A percentile compares a stretch with the other conserved stretches of the same genome.
Evolutionary conservation across 2,888 invertebrate species (phyloP).

Genomic region (Uropetala carovei): DNA sequence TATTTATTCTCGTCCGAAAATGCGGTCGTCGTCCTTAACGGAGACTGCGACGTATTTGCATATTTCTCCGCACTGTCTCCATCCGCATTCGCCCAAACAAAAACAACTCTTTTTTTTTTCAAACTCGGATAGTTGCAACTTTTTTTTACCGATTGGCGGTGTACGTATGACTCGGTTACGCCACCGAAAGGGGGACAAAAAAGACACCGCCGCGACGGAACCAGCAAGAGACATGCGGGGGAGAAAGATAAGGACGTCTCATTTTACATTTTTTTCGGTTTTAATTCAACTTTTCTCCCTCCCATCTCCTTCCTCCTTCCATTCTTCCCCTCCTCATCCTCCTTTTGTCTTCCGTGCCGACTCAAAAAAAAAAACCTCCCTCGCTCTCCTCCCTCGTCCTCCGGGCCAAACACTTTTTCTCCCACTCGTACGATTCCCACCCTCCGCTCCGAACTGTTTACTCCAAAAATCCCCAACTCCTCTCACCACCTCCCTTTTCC

Average conservation of each 20-base stretch:
- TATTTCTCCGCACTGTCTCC: background rate
- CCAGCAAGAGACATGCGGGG: background rate
- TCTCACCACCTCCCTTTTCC: background rate
- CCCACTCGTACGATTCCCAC: background rate
- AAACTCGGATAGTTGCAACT: background rate
- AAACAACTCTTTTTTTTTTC: background rate
- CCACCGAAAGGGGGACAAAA: background rate
- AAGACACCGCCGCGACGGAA: background rate
- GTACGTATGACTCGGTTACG: slow-evolving; percentile 1
- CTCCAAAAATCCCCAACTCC: background rate
- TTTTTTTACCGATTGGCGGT: background rate
- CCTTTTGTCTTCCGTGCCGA: slow-evolving; percentile 24
- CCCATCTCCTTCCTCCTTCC: no score
- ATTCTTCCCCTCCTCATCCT: background rate
- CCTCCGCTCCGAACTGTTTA: background rate
- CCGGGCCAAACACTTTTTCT: background rate
- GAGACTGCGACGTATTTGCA: background rate
- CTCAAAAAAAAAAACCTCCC: background rate
- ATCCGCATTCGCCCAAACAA: background rate
- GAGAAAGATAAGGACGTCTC: background rate
- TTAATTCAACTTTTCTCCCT: slow-evolving; percentile 28
- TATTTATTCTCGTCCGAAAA: background rate
- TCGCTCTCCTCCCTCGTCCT: background rate
- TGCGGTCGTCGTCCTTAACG: background rate
- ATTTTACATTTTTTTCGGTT: background rate